Evolutionary conservation across 1,140 invertebrate genomes (phyloP).

Genomic region (Eciton burchellii): DNA sequence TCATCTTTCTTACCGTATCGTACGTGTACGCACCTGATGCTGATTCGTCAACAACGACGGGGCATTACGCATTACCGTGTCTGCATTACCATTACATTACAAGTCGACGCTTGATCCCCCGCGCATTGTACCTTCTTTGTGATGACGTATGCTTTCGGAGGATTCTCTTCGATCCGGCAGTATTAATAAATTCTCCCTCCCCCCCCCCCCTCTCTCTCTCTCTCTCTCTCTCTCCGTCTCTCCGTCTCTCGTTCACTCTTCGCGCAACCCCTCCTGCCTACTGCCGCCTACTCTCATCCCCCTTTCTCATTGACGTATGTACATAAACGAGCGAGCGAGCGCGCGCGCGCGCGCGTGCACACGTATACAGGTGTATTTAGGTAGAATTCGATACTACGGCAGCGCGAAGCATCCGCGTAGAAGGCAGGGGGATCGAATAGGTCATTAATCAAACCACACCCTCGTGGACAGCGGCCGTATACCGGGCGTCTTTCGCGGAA

Average conservation of each 20-base stretch:
- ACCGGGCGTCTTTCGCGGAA: constrained; percentile 82
- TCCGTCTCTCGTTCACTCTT: neutral
- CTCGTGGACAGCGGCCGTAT: constrained; percentile 82
- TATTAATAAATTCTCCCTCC: constrained; percentile 54
- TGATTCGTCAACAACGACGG: constrained; percentile 17
- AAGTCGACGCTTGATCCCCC: constrained; percentile 38
- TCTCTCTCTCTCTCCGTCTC: constrained; percentile 6
- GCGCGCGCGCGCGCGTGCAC: constrained; percentile 52
- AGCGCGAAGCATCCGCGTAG: constrained; percentile 77
- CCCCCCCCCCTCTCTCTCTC: constrained; percentile 28
- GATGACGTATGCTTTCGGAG: constrained; percentile 33
- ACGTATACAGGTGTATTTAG: constrained; percentile 80
- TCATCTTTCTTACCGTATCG: too few species aligned
- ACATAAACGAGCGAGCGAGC: constrained; percentile 66
- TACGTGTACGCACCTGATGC: too few species aligned
- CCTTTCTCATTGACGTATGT: constrained; percentile 42
- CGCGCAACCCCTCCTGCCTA: constrained; percentile 15
- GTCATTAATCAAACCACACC: constrained; percentile 86
- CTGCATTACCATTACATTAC: constrained; percentile 37
- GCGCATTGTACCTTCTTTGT: constrained; percentile 44
- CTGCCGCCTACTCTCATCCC: constrained; percentile 12
- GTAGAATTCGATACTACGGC: constrained; percentile 82
- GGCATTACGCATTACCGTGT: constrained; percentile 18
- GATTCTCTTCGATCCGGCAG: constrained; percentile 41
- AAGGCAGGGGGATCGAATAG: constrained; percentile 82